Base-by-base conservation (phyloP, 2,113 vertebrate genomes). In the Aviceda subcristata region DNA sequence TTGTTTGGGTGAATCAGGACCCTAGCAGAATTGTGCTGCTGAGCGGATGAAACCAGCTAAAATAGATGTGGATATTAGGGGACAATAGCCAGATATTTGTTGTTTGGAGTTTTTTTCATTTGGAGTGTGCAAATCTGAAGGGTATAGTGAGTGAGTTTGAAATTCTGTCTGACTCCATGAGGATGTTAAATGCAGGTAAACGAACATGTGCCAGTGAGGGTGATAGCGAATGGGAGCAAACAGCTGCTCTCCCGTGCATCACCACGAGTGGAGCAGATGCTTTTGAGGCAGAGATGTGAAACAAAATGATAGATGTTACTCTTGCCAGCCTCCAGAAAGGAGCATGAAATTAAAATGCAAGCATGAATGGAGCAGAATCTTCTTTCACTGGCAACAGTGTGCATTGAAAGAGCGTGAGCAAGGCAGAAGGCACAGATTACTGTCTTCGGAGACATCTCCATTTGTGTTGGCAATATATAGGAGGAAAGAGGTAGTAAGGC, bases 201-300 rank as follows among this genome's bases (percentile, higher is more conserved):
- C 16, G 36, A 92, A 89, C 68, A 6, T 20, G 56, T 78, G 30
- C 64, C 27, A 57, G 46, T 21, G 51, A 85, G 60, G 57, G 43
- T 94, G 80, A 56, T 30, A 23, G 56, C 20, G 46, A 91, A 84
- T 23, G 43, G 55, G 38, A 95, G 68, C 50, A 59, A 94, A 41
- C 91, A 96, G 60, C 80, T 94, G 91, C 78, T 95, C 59, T 80
- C 41, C 48, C 3, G 2, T 39, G 64, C 69, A 60, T 43, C 39
- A 41, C 56, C 53, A 39, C 64, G 68, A 85, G 57, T 1, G 36
- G 48, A 95, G 56, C 91, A 94, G 96, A 93, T 94, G 90, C 77
- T 94, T 96, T 82, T 10, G 5, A 96, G 66, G 62, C 81, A 94
- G 87, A 96, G 51, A 95, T 87, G 64, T 64, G 77, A 90, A 96